phyloP scores from a whole-genome alignment of 2,113 vertebrate genomes.

The Alouatta palliata region DNA sequence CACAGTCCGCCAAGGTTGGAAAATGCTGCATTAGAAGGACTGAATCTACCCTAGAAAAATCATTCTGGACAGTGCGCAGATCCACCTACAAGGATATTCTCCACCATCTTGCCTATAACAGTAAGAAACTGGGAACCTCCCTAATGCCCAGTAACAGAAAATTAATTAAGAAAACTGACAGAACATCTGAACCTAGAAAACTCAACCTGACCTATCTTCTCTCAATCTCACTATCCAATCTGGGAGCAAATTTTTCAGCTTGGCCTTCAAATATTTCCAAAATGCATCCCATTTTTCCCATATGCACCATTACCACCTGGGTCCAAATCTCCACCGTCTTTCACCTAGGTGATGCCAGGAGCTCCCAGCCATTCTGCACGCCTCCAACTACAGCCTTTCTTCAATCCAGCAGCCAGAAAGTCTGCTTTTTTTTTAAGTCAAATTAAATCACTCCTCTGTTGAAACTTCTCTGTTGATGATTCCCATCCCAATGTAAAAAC shows the following conservation, averaged over 20 bases:
- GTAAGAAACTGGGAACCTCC: background rate
- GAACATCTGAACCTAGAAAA: background rate
- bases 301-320: background rate
- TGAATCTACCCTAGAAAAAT: background rate
- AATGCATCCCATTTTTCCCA: background rate
- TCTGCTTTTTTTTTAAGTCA: background rate
- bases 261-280: background rate
- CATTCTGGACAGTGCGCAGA: background rate
- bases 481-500: background rate
- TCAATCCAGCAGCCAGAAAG: background rate
- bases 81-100: background rate
- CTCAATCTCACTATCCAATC: background rate
- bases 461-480: background rate
- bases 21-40: background rate
- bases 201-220: background rate
- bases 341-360: background rate
- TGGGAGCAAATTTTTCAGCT: background rate
- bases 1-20: background rate
- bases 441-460: background rate
- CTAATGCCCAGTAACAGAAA: background rate
- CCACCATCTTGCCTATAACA: background rate
- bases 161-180: no score
- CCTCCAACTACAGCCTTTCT: background rate
- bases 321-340: background rate
- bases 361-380: background rate